Percentiles rank a stretch among this genome's conserved stretches.
phyloP scores from a whole-genome alignment of 2,888 invertebrate genomes.

The Amblyjoppa fuscipennis region DNA sequence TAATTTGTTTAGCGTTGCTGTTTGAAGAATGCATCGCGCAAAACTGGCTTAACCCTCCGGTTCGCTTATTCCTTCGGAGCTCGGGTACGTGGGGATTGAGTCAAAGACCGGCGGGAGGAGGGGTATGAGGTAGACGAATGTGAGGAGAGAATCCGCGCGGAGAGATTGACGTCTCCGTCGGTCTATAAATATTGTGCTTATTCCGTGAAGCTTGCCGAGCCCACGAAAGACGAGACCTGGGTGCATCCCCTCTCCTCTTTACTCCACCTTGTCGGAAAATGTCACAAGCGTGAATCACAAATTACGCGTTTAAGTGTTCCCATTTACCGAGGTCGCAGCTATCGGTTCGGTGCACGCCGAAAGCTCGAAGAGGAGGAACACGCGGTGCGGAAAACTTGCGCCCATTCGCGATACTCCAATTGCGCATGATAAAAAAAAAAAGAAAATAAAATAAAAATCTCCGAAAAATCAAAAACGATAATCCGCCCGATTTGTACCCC shows the following conservation, averaged over 20 bases:
- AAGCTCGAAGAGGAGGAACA: not conserved
- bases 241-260: not conserved
- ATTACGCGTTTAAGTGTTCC: conserved; percentile 56
- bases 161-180: conserved; percentile 68
- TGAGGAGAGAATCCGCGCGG: conserved; percentile 62
- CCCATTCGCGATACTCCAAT: not conserved
- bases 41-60: conserved; percentile 13
- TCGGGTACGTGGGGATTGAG: conserved; percentile 51
- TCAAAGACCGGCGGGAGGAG: conserved; percentile 54
- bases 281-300: conserved; percentile 61
- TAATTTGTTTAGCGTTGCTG: not conserved
- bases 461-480: not conserved
- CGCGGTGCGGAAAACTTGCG: not conserved
- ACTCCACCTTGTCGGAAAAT: conserved; percentile 59
- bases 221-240: conserved; percentile 48
- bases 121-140: conserved; percentile 54
- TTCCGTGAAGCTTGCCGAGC: conserved; percentile 56
- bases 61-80: conserved; percentile 40
- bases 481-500: not conserved
- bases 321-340: conserved; percentile 41
- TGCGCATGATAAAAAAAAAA: not conserved
- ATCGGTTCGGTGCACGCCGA: not conserved
- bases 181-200: conserved; percentile 67
- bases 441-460: not conserved
- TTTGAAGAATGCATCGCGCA: conserved; percentile 40